These are phyloP conservation scores for Sorex araneus DNA, from an alignment of 2,113 vertebrate species.

Conservation along the genomic window DNA sequence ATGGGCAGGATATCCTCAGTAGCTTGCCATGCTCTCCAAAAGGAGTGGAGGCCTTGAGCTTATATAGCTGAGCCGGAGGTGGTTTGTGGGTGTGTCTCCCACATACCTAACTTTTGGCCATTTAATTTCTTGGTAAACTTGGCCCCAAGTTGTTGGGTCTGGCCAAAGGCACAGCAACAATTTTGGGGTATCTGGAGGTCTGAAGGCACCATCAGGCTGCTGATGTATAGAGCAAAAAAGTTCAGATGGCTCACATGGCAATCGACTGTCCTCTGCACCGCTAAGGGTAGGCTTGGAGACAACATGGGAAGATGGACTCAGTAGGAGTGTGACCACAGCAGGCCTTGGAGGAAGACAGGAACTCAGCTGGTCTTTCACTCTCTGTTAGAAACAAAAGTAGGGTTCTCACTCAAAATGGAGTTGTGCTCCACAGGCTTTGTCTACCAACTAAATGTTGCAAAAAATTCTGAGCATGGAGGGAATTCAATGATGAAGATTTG, in stretches of 20 bases:
- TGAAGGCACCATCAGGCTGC: too few species aligned
- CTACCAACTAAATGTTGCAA: conserved; percentile 24
- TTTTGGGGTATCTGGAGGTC: too few species aligned
- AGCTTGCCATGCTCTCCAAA: too few species aligned
- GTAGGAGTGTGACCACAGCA: too few species aligned
- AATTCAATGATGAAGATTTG: neutral
- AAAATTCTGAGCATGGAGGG: neutral
- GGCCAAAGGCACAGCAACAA: too few species aligned
- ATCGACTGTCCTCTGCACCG: neutral
- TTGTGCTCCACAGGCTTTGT: neutral
- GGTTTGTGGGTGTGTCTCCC: too few species aligned
- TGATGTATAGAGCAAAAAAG: conserved; percentile 6
- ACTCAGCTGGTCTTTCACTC: neutral
- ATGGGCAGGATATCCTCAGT: too few species aligned
- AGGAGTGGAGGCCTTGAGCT: too few species aligned
- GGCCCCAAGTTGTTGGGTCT: too few species aligned
- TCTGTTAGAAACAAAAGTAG: conserved; percentile 10
- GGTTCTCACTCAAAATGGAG: conserved; percentile 10
- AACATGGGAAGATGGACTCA: neutral
- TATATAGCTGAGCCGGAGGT: too few species aligned
- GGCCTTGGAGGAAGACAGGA: neutral
- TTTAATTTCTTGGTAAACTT: too few species aligned
- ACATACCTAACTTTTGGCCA: too few species aligned
- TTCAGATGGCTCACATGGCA: neutral
- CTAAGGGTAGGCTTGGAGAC: neutral